These are phyloP conservation scores for Calliphora vomitoria DNA, from an alignment of 2,888 invertebrate genomes.

Conservation along the genomic window DNA sequence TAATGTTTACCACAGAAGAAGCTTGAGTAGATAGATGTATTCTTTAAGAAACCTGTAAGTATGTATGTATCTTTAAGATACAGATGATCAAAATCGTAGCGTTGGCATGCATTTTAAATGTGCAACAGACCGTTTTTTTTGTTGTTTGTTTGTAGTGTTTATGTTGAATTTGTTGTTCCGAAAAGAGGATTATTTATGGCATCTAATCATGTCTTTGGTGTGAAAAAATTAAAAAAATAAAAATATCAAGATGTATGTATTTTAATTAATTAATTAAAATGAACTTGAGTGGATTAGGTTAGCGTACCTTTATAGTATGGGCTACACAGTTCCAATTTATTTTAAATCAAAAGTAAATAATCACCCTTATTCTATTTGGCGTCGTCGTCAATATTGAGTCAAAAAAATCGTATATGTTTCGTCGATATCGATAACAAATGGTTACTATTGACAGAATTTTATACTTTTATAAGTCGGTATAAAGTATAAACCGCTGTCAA, in stretches of 20 bases:
- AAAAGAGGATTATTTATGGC: slow-evolving; percentile 68
- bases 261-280: slow-evolving; percentile 48
- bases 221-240: slow-evolving; percentile 14
- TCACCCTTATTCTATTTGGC: too few relatives aligned
- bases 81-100: slow-evolving; percentile 25
- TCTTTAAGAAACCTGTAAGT: neutral
- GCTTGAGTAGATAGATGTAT: slow-evolving; percentile 1
- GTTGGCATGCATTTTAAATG: slow-evolving; percentile 69
- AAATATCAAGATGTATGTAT: slow-evolving; percentile 23
- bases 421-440: too few relatives aligned
- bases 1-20: slow-evolving; percentile 8
- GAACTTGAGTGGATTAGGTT: slow-evolving; percentile 21
- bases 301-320: neutral
- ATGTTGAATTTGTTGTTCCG: slow-evolving; percentile 59
- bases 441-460: too few relatives aligned
- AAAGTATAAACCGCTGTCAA: too few relatives aligned
- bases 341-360: too few relatives aligned
- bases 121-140: slow-evolving; percentile 70
- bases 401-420: too few relatives aligned
- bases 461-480: too few relatives aligned
- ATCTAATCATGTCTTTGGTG: slow-evolving; percentile 66
- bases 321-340: too few relatives aligned
- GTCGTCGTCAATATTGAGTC: too few relatives aligned
- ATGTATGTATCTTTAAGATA: slow-evolving; percentile 17
- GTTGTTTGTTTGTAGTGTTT: slow-evolving; percentile 15